These are phyloP conservation scores for Cynopterus sphinx DNA, from an alignment of 2,797 vertebrate genomes.

Conservation along the genomic window DNA sequence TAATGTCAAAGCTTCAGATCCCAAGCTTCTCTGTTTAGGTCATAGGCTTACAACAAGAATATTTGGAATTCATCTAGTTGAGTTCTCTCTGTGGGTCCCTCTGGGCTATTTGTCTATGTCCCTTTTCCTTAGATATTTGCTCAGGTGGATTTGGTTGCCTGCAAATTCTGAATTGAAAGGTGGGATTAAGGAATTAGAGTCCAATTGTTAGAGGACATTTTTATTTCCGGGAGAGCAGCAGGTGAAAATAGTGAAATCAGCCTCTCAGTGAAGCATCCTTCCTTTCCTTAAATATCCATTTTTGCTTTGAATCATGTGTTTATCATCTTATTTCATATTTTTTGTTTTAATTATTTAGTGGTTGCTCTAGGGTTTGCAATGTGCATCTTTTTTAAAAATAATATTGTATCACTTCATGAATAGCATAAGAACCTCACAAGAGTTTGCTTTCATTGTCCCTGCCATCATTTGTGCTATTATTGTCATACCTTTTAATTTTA, in stretches of 20 bases:
- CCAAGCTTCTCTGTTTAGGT: background rate
- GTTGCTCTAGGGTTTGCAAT: background rate
- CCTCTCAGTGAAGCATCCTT: background rate
- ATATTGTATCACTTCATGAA: background rate
- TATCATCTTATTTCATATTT: background rate
- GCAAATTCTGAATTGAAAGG: background rate
- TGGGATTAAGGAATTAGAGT: background rate
- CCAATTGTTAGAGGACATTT: background rate
- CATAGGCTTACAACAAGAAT: background rate
- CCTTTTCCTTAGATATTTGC: background rate
- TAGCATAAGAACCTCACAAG: background rate
- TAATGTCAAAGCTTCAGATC: background rate
- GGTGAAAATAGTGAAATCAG: background rate
- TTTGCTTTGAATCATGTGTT: background rate
- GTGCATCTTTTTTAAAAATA: background rate
- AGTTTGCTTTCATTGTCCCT: background rate
- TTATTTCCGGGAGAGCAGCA: background rate
- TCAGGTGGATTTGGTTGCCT: background rate
- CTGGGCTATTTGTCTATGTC: background rate
- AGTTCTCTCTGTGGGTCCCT: background rate
- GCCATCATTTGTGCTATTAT: background rate
- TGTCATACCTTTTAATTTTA: background rate
- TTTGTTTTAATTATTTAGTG: background rate
- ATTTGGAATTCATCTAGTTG: background rate
- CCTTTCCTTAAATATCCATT: background rate